These are phyloP conservation scores for Tenualosa ilisha DNA, from an alignment of 2,797 vertebrate species.

Conservation along the genomic window DNA sequence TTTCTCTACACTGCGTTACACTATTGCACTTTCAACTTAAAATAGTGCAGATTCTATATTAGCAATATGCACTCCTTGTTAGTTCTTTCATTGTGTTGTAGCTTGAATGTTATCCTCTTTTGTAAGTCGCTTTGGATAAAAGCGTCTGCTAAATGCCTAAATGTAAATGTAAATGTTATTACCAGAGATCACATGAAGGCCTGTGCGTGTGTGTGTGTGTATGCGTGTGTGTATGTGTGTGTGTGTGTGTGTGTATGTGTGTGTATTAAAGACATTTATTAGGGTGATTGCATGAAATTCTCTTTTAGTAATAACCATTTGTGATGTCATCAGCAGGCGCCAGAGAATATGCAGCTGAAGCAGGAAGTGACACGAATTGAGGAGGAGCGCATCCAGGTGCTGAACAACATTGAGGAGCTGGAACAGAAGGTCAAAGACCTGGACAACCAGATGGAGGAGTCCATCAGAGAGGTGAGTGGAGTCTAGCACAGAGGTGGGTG, in stretches of 20 bases:
- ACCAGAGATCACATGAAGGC: background rate
- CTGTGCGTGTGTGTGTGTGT: background rate
- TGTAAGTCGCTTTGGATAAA: no score
- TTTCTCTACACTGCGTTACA: no score
- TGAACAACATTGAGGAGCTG: conserved; percentile 93
- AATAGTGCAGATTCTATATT: no score
- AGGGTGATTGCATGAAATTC: background rate
- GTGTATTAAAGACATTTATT: background rate
- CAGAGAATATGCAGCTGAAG: conserved; percentile 79
- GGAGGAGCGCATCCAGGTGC: conserved; percentile 85
- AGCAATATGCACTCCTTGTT: no score
- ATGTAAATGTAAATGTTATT: no score
- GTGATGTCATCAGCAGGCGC: conserved; percentile 66
- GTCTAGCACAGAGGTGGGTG: background rate
- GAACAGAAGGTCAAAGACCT: conserved; percentile 97
- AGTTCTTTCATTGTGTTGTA: no score
- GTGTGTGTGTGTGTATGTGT: background rate
- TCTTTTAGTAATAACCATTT: background rate
- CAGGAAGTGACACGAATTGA: conserved; percentile 87
- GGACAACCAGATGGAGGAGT: conserved; percentile 97
- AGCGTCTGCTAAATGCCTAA: no score
- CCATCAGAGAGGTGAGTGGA: conserved; percentile 67
- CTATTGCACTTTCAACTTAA: no score
- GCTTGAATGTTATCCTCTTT: no score
- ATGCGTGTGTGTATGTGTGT: background rate